Percentiles rank a stretch among this genome's conserved stretches.
Conservation (phyloP, 1,140 invertebrate genomes). For the Neotoxoptera formosana region DNA sequence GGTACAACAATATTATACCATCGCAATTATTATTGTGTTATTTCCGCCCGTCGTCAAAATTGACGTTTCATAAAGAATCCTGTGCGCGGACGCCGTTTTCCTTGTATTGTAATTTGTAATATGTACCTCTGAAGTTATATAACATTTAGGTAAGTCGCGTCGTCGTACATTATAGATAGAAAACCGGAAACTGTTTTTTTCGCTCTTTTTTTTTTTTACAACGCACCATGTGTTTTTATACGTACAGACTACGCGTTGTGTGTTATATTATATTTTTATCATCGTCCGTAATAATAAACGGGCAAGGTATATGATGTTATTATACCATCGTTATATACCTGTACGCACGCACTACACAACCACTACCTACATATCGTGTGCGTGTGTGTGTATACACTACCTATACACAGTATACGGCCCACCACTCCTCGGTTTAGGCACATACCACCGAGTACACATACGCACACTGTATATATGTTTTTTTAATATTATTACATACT, state of each 20-base stretch:
- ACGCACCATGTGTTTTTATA: neutral
- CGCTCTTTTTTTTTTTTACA: neutral
- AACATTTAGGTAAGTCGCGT: neutral
- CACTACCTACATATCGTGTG: neutral
- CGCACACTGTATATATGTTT: neutral
- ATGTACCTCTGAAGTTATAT: neutral
- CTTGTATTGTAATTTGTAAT: too few relatives aligned
- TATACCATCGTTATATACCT: neutral
- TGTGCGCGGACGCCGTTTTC: neutral
- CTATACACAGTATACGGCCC: too few relatives aligned
- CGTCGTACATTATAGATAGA: neutral
- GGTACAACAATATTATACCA: neutral
- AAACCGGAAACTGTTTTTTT: slow-evolving; percentile 10
- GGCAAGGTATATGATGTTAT: neutral
- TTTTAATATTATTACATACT: neutral
- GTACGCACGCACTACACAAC: neutral
- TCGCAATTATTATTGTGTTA: neutral
- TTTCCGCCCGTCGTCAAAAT: neutral
- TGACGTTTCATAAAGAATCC: neutral
- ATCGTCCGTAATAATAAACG: neutral
- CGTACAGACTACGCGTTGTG: neutral
- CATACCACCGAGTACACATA: neutral
- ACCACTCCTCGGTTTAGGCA: neutral
- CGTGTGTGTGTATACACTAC: neutral
- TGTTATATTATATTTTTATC: slow-evolving; percentile 20